Evolutionary conservation across 2,113 vertebrate genomes (phyloP), one percentile per base, ranked within the genome.

Genomic region (Benitochromis conjunctus): DNA sequence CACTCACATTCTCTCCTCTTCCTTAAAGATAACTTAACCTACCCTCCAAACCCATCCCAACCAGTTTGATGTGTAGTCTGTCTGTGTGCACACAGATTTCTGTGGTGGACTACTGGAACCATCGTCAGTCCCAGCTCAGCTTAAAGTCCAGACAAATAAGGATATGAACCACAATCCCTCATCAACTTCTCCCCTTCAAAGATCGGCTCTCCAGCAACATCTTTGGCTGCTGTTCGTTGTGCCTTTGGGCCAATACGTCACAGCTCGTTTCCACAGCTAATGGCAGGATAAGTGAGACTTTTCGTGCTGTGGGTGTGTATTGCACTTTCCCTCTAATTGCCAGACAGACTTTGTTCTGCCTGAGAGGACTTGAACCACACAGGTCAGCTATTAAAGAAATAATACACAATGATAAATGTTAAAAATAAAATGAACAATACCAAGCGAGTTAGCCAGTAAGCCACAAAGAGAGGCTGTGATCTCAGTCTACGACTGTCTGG

Each of bases 311-410:
- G 92, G 84, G 89, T 92, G 90, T 91, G 86, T 96, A 96, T 96
- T 96, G 95, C 95, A 96, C 94, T 92, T 92, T 94, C 91, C 93
- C 93, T 90, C 86, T 69, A 86, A 86, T 85, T 81, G 86, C 81
- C 86, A 84, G 91, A 79, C 91, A 93, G 89, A 92, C 54, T 86
- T 88, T 9, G 18, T 76, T 93, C 90, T 90, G 92, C 87, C 92
- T 53, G 82, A 91, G 84, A 91, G 87, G 92, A 94, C 88, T 54
- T 58, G 19, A 92, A 91, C 88, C 66, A 86, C 91, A 84, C 79
- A 85, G 81, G 60, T 85, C 90, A 88, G 82, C 74, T 88, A 77
- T 80, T 77, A 54, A 62, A 86, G 66, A 58, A 80, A 83, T 53
- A 85, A 84, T 21, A 86, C 46, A 58, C 51, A 84, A 85, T 74